Percentiles rank a stretch among this genome's conserved stretches.
These are phyloP conservation scores for Eristalinus sepulchralis DNA, from an alignment of 2,888 invertebrate genomes.

Conservation along the genomic window DNA sequence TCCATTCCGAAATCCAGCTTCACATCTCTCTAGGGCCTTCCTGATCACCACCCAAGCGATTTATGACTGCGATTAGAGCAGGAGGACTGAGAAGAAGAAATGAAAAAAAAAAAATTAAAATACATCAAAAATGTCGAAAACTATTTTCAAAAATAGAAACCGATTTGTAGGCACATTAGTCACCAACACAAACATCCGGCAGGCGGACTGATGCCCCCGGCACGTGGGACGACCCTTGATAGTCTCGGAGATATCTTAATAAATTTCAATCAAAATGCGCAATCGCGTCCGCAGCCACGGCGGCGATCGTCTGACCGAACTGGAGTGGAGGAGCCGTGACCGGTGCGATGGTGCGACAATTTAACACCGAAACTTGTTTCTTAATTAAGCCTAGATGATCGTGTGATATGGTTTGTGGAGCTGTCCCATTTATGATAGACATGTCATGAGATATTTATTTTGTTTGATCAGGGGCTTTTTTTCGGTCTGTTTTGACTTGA, in stretches of 20 bases:
- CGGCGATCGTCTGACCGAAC: background rate
- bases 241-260: constrained; percentile 23
- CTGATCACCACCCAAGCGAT: background rate
- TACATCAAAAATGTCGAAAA: constrained; percentile 3
- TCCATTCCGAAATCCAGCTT: background rate
- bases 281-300: background rate
- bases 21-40: background rate
- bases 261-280: constrained; percentile 21
- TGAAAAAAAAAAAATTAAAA: background rate
- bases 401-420: background rate
- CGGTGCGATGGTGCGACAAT: background rate
- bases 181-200: constrained; percentile 6
- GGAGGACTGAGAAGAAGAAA: background rate
- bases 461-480: background rate
- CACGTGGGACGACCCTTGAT: constrained; percentile 8
- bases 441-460: background rate
- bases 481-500: background rate
- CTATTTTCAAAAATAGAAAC: constrained; percentile 15
- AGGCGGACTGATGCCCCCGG: background rate
- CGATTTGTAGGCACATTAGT: constrained; percentile 31
- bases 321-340: background rate
- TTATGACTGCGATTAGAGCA: background rate
- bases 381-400: constrained; percentile 7
- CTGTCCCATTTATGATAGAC: background rate
- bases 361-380: constrained; percentile 20